Base-by-base conservation (phyloP, 2,888 invertebrate species). In the Stictocephala bisonia region DNA sequence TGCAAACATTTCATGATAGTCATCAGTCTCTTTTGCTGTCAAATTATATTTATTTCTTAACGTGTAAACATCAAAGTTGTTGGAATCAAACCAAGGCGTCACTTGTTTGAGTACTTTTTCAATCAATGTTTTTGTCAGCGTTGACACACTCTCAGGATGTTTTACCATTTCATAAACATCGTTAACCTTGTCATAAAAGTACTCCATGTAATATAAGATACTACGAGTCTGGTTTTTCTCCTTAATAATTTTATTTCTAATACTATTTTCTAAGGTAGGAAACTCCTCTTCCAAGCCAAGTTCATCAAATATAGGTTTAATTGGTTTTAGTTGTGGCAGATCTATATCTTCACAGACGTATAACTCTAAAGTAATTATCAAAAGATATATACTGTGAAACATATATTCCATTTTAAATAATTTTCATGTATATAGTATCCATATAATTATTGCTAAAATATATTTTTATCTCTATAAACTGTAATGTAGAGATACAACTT, bases 221-320 rank as follows among this genome's bases (percentile, higher is more conserved):
- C 35, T 60, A 3, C 22, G 20, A 11, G 60, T 60, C 35, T 60
- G 35, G 31, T 60, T 60, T 40, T 13, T 29, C 22, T 60, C 40
- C 31, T 40, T 60, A 1, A 1, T 13, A 60, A 60, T 60, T 18
- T 35, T 60, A 9, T 60, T 29, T n/a, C 35, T 60, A 13, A 60
- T 60, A 35, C 35, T 35, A 7, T 60, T 40, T 22, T 60, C 20
- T 11, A 60, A 18, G 1, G 7, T 31, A 9, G 60, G 60, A 40
- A 40, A 60, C 22, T 60, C 35, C 15, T 40, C 18, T 60, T 60
- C 22, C 3, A 60, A 22, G 3, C 40, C 60, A 9, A 60, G 60
- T 60, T 60, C 60, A 20, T 60, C 60, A 22, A 60, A 60, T 29
- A 60, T 60, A 9, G 60, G 60, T 60, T 60, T 60, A 9, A 60